These are phyloP conservation scores for Polyploca ridens DNA, from an alignment of 2,888 invertebrate genomes.

Conservation along the genomic window DNA sequence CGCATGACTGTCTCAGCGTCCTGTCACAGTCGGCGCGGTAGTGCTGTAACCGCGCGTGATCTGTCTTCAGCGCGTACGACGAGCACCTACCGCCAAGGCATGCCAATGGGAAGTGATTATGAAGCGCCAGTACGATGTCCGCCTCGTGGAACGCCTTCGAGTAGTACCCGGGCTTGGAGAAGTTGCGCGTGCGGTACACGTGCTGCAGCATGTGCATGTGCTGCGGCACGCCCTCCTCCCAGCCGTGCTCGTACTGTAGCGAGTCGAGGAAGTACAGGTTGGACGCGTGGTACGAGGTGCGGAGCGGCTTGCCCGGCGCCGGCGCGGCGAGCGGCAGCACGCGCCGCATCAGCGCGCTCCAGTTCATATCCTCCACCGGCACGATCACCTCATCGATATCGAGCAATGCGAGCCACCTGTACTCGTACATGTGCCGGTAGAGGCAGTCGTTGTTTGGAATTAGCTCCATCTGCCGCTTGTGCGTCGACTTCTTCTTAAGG, in stretches of 20 bases:
- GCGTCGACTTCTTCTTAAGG: conserved; percentile 94
- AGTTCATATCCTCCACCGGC: conserved; percentile 90
- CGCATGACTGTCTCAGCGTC: conserved; percentile 93
- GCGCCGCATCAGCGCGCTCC: conserved; percentile 91
- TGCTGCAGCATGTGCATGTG: conserved; percentile 98
- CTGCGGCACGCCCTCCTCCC: conserved; percentile 90
- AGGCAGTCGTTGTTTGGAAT: conserved; percentile 98
- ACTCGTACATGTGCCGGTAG: conserved; percentile 95
- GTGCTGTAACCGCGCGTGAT: conserved; percentile 95
- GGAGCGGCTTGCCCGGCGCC: conserved; percentile 75
- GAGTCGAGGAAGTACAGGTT: conserved; percentile 97
- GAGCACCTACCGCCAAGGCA: conserved; percentile 94
- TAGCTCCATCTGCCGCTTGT: conserved; percentile 97
- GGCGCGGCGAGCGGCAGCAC: conserved; percentile 87
- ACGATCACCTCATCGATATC: conserved; percentile 98
- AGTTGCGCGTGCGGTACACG: conserved; percentile 94
- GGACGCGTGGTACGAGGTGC: conserved; percentile 94
- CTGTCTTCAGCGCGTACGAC: conserved; percentile 92
- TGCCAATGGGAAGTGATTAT: conserved; percentile 96
- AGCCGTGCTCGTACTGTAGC: conserved; percentile 91
- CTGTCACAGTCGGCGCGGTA: conserved; percentile 97
- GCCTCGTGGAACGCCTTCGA: conserved; percentile 98
- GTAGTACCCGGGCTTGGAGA: conserved; percentile 96
- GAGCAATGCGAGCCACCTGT: conserved; percentile 94
- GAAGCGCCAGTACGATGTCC: conserved; percentile 93